Evolutionary conservation across 2,797 vertebrate species (phyloP), one percentile per base, ranked within the genome.

Genomic region (Poecilia velifera): DNA sequence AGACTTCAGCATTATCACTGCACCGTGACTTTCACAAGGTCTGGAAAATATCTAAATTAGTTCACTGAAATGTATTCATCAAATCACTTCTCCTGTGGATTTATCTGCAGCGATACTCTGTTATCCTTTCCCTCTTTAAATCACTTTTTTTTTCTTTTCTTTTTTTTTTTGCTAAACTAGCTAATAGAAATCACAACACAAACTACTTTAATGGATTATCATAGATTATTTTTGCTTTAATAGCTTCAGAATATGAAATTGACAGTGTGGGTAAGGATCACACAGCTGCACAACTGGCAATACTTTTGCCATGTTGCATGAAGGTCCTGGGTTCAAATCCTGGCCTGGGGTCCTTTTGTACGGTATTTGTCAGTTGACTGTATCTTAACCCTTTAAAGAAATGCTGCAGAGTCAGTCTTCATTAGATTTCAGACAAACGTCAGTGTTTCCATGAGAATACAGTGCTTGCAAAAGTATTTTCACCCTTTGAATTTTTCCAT

Each of bases 1-100:
- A 76, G 84, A 90, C 87, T 89, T 90, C 78, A 86, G 88, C 59
- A 88, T 72, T 87, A 86, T 88, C 76, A 73, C 80, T 6, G 55
- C 62, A 22, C 75, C 76, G 82, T 92, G 86, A 92, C 80, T 91
- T 87, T 87, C 64, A 13, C 72, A 79, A 81, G 83, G 74, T 80
- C 83, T 81, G 83, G 80, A 90, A 87, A 91, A 87, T 80, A 82
- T 82, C 74, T 81, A 80, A 82, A 87, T 86, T 86, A 84, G 72
- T 53, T 72, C 47, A 77, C 70, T 72, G 39, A 84, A 82, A 79
- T 83, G 46, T 77, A 72, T 82, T 59, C 39, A 76, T 10, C 43
- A 72, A 82, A 79, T 77, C 22, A 51, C 45, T 79, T 39, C 75
- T 68, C 64, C 39, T 43, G 22, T 41, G 25, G 41, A 28, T 46